phyloP scores from a whole-genome alignment of 1,140 invertebrate genomes.

The Zaprionus kolodkinae region DNA sequence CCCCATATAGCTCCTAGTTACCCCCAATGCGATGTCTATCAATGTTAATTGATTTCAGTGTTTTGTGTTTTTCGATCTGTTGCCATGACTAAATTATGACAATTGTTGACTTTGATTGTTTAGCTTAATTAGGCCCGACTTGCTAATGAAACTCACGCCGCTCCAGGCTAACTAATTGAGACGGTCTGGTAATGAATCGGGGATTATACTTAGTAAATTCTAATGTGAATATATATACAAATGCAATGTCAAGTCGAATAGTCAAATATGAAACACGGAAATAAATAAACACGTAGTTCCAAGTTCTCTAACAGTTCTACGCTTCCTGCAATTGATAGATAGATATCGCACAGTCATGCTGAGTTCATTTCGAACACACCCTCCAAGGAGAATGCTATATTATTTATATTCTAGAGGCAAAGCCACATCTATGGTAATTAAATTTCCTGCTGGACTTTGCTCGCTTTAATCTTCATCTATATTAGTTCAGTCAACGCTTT shows the following conservation, averaged over 20 bases:
- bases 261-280: not conserved
- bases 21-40: slow-evolving; percentile 58
- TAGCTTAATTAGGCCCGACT: slow-evolving; percentile 73
- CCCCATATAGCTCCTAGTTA: slow-evolving; percentile 63
- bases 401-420: too few relatives aligned
- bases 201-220: not conserved
- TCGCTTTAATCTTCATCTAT: not conserved
- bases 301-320: not conserved
- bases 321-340: not conserved
- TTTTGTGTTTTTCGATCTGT: slow-evolving; percentile 33
- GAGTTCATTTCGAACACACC: not conserved
- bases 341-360: not conserved
- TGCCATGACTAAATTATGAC: slow-evolving; percentile 72
- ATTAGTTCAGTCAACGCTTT: slow-evolving; percentile 4
- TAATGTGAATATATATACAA: not conserved
- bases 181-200: not conserved
- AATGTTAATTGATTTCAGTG: slow-evolving; percentile 61
- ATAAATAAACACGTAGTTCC: not conserved
- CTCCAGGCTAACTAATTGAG: slow-evolving; percentile 11
- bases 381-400: not conserved
- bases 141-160: slow-evolving; percentile 76
- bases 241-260: not conserved
- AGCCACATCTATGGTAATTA: not conserved
- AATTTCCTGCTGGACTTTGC: slow-evolving; percentile 1
- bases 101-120: slow-evolving; percentile 77